phyloP scores from a whole-genome alignment of 2,797 vertebrate genomes.

The Glossophaga mutica region DNA sequence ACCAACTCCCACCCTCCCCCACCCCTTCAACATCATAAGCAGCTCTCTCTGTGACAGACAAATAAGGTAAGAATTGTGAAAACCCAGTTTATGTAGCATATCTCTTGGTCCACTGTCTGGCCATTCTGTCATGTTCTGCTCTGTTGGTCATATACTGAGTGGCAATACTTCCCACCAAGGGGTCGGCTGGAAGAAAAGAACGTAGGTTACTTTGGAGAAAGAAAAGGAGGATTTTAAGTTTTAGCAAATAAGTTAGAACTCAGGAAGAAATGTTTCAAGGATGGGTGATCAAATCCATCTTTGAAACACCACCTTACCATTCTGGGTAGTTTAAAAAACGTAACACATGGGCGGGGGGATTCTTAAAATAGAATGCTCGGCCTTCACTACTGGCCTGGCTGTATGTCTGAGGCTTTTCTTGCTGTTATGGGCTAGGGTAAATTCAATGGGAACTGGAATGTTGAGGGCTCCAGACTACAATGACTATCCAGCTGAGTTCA shows the following conservation, averaged over 20 bases:
- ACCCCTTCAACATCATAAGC: slow-evolving; percentile 82
- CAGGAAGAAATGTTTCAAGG: background rate
- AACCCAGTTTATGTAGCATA: slow-evolving; percentile 90
- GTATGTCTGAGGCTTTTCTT: background rate
- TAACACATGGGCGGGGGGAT: background rate
- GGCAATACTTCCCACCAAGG: slow-evolving; percentile 96
- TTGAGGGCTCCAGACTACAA: background rate
- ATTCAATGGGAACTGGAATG: background rate
- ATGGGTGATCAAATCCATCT: background rate
- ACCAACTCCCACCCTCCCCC: slow-evolving; percentile 81
- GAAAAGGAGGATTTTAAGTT: background rate
- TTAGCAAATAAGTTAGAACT: background rate
- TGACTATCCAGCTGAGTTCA: background rate
- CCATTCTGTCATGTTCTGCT: slow-evolving; percentile 96
- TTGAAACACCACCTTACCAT: background rate
- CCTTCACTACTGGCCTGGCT: background rate
- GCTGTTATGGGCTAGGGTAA: background rate
- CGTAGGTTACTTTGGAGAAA: slow-evolving; percentile 46
- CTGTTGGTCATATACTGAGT: slow-evolving; percentile 98
- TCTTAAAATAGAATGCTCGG: background rate
- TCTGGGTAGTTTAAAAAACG: background rate
- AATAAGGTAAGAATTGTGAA: slow-evolving; percentile 76
- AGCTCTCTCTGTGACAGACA: slow-evolving; percentile 84
- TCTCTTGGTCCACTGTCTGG: slow-evolving; percentile 97
- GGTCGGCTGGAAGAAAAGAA: slow-evolving; percentile 87